These are phyloP conservation scores for Rhinoptilus africanus DNA, from an alignment of 2,113 vertebrate species.

Conservation along the genomic window DNA sequence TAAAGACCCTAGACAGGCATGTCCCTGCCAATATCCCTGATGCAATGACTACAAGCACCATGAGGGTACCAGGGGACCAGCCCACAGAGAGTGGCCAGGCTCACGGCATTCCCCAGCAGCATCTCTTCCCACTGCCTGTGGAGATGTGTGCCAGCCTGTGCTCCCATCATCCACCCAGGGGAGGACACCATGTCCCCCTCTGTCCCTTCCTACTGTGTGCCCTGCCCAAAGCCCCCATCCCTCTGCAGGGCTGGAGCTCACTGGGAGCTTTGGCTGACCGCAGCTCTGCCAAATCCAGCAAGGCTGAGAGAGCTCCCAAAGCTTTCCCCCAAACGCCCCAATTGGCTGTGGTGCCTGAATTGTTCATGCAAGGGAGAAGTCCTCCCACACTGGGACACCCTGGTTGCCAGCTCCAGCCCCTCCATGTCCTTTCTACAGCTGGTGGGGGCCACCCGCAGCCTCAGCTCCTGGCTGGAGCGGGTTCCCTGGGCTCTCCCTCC, in stretches of 20 bases:
- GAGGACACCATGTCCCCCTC: neutral
- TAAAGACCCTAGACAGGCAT: neutral
- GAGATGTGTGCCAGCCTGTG: neutral
- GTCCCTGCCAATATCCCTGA: neutral
- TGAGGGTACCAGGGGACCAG: neutral
- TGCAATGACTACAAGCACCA: neutral
- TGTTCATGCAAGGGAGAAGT: neutral
- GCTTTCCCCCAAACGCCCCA: accelerated
- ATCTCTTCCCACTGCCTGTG: neutral
- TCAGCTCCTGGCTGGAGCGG: neutral
- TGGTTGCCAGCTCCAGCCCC: neutral
- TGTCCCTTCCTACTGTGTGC: neutral
- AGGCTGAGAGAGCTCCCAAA: neutral
- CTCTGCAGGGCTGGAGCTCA: neutral
- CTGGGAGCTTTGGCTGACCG: neutral
- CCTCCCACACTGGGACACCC: neutral
- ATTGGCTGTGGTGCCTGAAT: neutral
- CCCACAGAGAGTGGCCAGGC: neutral
- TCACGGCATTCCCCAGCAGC: neutral
- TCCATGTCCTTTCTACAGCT: neutral
- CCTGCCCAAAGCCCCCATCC: neutral
- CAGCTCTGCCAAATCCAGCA: neutral
- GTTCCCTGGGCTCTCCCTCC: neutral
- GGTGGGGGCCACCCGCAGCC: neutral
- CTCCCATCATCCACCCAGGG: neutral